Conservation (phyloP, 2,888 invertebrate genomes). For the Nowickia ferox region DNA sequence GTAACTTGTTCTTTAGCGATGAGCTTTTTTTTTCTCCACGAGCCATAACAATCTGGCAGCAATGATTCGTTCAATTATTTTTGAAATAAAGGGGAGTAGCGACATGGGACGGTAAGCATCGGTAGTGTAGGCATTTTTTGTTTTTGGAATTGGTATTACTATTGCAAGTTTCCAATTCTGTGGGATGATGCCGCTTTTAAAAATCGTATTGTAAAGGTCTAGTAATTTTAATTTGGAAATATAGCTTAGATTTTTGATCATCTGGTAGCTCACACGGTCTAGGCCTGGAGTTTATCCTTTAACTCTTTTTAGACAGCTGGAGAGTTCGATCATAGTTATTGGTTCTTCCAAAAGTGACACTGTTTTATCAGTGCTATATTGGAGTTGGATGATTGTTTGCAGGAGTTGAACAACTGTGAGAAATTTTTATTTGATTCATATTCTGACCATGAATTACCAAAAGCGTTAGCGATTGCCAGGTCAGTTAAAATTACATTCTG, state of each 20-base stretch:
- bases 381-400: neutral
- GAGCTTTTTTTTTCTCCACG: too few relatives aligned
- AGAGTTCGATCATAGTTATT: conserved; percentile 29
- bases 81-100: too few relatives aligned
- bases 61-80: neutral
- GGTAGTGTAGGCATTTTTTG: too few relatives aligned
- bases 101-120: too few relatives aligned
- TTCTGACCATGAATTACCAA: neutral
- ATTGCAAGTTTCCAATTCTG: too few relatives aligned
- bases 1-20: too few relatives aligned
- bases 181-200: too few relatives aligned
- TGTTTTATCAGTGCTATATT: conserved; percentile 2
- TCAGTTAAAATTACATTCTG: conserved; percentile 7
- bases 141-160: too few relatives aligned
- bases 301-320: neutral
- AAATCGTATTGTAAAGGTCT: too few relatives aligned
- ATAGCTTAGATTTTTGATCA: conserved; percentile 10
- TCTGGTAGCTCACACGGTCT: conserved; percentile 18
- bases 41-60: too few relatives aligned
- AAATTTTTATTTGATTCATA: conserved; percentile 16
- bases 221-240: conserved; percentile 6
- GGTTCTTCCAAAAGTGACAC: conserved; percentile 13
- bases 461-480: conserved; percentile 5
- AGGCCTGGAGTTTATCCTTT: conserved; percentile 13
- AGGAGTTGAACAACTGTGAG: conserved; percentile 2